phyloP scores from a whole-genome alignment of 2,888 invertebrate genomes.

The Amiota communis region DNA sequence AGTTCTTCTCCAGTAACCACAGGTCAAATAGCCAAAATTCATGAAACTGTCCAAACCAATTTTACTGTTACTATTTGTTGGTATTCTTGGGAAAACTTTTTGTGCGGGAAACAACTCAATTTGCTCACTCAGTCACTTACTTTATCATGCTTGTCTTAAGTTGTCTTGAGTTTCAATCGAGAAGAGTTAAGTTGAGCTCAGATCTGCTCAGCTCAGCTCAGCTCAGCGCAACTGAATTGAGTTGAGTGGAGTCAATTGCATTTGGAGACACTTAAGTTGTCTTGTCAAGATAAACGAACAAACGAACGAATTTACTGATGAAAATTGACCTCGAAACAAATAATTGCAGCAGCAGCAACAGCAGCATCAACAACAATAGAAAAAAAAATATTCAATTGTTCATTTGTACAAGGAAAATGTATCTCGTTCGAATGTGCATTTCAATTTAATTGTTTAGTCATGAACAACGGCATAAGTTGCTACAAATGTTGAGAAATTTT shows the following conservation, averaged over 20 bases:
- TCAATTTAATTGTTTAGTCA: conserved; percentile 22
- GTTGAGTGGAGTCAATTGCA: conserved; percentile 4
- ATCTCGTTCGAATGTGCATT: neutral
- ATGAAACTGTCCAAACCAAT: conserved; percentile 50
- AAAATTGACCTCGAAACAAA: conserved; percentile 27
- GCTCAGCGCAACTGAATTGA: conserved; percentile 2
- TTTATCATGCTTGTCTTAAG: neutral
- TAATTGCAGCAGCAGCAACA: neutral
- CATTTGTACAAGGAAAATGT: neutral
- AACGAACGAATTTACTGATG: neutral
- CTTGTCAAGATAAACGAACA: conserved; percentile 11
- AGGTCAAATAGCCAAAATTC: conserved; percentile 48
- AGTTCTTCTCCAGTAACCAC: conserved; percentile 31
- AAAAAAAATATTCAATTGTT: conserved; percentile 9
- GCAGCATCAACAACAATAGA: neutral
- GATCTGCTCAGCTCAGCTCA: neutral
- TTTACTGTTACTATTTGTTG: conserved; percentile 56
- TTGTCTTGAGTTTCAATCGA: neutral
- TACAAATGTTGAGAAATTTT: neutral
- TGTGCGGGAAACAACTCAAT: conserved; percentile 52
- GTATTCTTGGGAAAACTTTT: neutral
- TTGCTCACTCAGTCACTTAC: conserved; percentile 33
- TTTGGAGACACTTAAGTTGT: conserved; percentile 21
- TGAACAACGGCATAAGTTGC: conserved; percentile 7
- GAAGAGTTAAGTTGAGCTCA: too few species aligned